A percentile compares a stretch with the other conserved stretches of the same genome.
Conservation (phyloP, 2,113 vertebrate genomes). For the Odobenus rosmarus region DNA sequence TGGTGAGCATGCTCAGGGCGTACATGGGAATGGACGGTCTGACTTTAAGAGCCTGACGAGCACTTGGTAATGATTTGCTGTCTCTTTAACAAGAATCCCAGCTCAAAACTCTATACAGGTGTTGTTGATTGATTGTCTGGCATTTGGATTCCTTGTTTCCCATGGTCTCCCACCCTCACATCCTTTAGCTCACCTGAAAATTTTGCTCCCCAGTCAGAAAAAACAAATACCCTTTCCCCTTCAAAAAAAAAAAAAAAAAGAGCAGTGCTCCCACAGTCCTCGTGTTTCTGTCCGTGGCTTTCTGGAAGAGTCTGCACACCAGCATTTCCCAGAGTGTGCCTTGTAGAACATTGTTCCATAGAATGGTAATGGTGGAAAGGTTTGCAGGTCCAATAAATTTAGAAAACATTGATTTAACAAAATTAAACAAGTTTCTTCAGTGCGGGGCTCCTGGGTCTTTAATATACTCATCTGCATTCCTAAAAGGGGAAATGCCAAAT, state of each 20-base stretch:
- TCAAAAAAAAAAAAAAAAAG: background rate
- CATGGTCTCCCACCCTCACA: background rate
- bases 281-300: background rate
- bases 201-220: background rate
- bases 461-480: background rate
- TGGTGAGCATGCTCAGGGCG: background rate
- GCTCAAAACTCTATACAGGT: background rate
- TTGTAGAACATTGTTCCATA: background rate
- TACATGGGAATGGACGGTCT: background rate
- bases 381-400: constrained; percentile 7
- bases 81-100: background rate
- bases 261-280: background rate
- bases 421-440: constrained; percentile 27
- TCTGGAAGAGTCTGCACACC: background rate
- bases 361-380: background rate
- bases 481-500: background rate
- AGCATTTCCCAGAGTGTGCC: background rate
- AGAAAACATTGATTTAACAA: constrained; percentile 50
- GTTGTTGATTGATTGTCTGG: background rate
- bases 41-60: background rate
- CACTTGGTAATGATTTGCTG: background rate
- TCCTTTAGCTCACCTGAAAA: background rate
- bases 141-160: background rate
- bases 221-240: background rate
- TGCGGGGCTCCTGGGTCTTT: background rate